Conservation (phyloP, 2,888 invertebrate genomes). For the Odontothrips loti region DNA sequence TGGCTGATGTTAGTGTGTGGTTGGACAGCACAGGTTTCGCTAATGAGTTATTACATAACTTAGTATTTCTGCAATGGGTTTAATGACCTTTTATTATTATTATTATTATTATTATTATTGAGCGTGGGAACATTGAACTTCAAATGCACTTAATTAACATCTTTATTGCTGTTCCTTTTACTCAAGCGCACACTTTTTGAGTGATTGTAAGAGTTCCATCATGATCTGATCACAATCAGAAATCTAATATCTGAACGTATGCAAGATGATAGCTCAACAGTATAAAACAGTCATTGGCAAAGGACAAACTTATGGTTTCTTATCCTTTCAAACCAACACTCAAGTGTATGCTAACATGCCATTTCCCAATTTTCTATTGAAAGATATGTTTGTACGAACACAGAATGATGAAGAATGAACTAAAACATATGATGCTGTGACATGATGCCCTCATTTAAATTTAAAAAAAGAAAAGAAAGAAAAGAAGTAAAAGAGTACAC, state of each 20-base stretch:
- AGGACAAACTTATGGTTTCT: neutral
- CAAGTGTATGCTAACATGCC: neutral
- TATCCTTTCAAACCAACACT: neutral
- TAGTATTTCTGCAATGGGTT: neutral
- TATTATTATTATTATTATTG: neutral
- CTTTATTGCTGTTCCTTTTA: neutral
- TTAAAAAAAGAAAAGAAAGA: neutral
- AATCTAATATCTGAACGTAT: neutral
- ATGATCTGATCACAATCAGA: neutral
- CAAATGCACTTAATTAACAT: neutral
- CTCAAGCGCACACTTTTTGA: neutral
- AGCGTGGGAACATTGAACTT: neutral
- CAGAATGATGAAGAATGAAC: neutral
- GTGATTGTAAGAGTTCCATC: too few species aligned
- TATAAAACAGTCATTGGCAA: neutral
- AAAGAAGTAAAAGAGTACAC: neutral
- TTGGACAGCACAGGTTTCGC: too few species aligned
- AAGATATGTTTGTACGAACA: slow-evolving; percentile 16
- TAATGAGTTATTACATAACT: too few species aligned
- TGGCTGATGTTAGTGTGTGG: too few species aligned
- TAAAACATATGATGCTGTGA: neutral
- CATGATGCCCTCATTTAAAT: neutral
- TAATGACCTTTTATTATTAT: neutral
- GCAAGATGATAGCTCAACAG: neutral
- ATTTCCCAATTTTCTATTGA: neutral